These are phyloP conservation scores for Pectinophora gossypiella DNA, from an alignment of 1,140 invertebrate species.

Conservation along the genomic window DNA sequence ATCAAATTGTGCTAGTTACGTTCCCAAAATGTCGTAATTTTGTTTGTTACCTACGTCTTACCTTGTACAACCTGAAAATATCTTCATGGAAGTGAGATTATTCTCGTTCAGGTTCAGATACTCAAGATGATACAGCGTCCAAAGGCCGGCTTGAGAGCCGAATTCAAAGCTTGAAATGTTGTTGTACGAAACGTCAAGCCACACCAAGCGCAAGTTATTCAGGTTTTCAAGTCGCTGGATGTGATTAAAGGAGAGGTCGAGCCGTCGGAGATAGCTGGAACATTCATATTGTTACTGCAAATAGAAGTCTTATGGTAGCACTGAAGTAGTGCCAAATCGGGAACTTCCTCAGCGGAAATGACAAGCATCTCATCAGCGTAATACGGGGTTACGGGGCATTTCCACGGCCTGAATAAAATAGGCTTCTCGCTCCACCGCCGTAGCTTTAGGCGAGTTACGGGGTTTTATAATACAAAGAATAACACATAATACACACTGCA, in stretches of 20 bases:
- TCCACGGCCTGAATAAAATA: background rate
- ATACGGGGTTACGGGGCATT: background rate
- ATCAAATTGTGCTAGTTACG: no score
- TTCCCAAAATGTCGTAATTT: no score
- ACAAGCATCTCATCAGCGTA: background rate
- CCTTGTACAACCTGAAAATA: slow-evolving; percentile 58
- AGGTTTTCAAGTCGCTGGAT: slow-evolving; percentile 62
- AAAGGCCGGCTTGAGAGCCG: slow-evolving; percentile 34
- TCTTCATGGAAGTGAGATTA: slow-evolving; percentile 53
- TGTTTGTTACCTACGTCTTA: no score
- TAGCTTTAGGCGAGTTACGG: no score
- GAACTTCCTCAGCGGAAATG: background rate
- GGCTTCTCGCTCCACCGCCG: background rate
- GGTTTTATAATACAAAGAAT: background rate
- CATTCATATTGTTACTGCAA: background rate
- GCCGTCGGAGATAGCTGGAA: slow-evolving; percentile 52
- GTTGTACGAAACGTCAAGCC: slow-evolving; percentile 63
- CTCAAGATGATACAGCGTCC: slow-evolving; percentile 57
- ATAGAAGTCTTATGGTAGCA: background rate
- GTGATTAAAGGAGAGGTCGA: slow-evolving; percentile 65
- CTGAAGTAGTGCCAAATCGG: background rate
- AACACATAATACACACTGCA: background rate
- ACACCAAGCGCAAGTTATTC: slow-evolving; percentile 47
- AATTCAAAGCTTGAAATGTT: slow-evolving; percentile 59
- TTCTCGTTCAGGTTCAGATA: slow-evolving; percentile 66